Evolutionary conservation across 2,888 invertebrate genomes (phyloP), one percentile per base, ranked within the genome.

Genomic region (Gisinianus flammeolus): DNA sequence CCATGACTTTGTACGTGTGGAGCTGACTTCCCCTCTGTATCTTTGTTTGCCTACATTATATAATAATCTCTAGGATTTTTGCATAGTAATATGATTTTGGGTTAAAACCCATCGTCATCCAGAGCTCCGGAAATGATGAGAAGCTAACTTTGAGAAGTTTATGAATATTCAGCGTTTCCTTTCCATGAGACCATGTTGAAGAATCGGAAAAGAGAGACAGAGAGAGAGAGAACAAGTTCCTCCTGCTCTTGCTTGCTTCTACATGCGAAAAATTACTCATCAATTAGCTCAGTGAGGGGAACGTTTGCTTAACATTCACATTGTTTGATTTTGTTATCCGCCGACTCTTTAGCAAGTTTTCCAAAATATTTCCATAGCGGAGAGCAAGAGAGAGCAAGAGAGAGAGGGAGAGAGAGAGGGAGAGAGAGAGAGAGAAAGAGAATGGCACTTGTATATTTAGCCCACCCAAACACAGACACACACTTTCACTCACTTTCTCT

Each of bases 51-150:
- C n/a, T n/a, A n/a, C n/a, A n/a, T n/a, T n/a, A n/a, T n/a, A n/a
- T n/a, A n/a, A 62, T 73, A 62, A 73, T 73, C 73, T 73, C n/a
- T 56, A 62, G 62, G 16, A 73, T 73, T 73, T 73, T 73, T 73
- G 64, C 73, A 73, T 73, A 73, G 24, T 73, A 73, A 73, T 64
- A 62, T 62, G 26, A n/a, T 73, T 62, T 73, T 26, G 62, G 58
- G 33, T 73, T 73, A 71, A 71, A 71, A 71, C 26, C 71, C 28
- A 28, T 71, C 56, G 30, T 44, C 35, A 33, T 68, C 56, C 16
- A 6, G n/a, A 68, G 30, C 66, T 26, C 26, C 35, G 35, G 68
- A 56, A 56, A 71, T 22, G 54, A 30, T 30, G 30, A 56, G 30
- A 52, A 71, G 71, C 54, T 16, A 54, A 35, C 4, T n/a, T n/a